phyloP scores from a whole-genome alignment of 2,113 vertebrate genomes.

The Leucoraja erinaceus region DNA sequence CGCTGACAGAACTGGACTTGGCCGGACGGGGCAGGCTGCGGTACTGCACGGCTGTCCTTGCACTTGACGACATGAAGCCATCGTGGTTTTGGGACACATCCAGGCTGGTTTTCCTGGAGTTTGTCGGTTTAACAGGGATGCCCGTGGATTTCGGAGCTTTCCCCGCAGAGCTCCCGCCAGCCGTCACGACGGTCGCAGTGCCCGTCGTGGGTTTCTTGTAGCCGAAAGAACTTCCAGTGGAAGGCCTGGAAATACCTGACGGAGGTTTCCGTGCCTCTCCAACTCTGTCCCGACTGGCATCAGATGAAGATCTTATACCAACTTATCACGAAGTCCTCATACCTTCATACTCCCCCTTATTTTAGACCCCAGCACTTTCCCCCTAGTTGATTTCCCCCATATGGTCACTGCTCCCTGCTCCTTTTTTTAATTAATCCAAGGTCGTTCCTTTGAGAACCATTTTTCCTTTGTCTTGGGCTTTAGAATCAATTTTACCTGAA shows the following conservation, averaged over 20 bases:
- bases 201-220: slow-evolving; percentile 80
- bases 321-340: too few species aligned
- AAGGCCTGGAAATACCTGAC: slow-evolving; percentile 76
- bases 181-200: slow-evolving; percentile 77
- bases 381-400: too few species aligned
- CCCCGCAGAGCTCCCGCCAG: slow-evolving; percentile 64
- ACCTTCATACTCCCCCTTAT: too few species aligned
- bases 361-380: too few species aligned
- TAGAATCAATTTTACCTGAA: slow-evolving; percentile 73
- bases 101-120: slow-evolving; percentile 79
- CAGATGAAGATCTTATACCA: slow-evolving; percentile 84
- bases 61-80: slow-evolving; percentile 78
- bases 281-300: slow-evolving; percentile 76
- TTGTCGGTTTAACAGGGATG: slow-evolving; percentile 82
- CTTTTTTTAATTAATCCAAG: too few species aligned
- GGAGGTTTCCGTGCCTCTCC: slow-evolving; percentile 81
- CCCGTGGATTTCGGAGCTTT: slow-evolving; percentile 82
- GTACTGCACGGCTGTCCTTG: slow-evolving; percentile 85
- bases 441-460: slow-evolving; percentile 72
- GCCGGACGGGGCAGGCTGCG: slow-evolving; percentile 89
- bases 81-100: slow-evolving; percentile 74
- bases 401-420: too few species aligned
- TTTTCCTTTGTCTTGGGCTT: slow-evolving; percentile 76
- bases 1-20: slow-evolving; percentile 83
- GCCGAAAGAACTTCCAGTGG: slow-evolving; percentile 77